A percentile compares a stretch with the other conserved stretches of the same genome.
Conservation (phyloP, 2,113 vertebrate species). For the Hypocryptadius cinnamomeus region DNA sequence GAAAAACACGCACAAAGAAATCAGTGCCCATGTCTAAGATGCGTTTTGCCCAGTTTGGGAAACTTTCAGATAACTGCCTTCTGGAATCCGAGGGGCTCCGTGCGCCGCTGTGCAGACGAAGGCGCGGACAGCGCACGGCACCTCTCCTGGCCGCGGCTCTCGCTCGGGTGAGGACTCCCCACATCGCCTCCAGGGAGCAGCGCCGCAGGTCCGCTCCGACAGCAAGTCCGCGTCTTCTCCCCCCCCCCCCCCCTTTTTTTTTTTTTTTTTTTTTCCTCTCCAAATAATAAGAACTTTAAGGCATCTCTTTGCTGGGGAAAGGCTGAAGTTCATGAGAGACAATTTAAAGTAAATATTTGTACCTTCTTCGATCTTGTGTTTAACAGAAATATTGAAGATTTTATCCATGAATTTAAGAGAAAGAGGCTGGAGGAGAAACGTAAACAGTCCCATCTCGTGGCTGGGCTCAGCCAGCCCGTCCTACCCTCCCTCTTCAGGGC, state of each 20-base stretch:
- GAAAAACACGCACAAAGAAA: not conserved
- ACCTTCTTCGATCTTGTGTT: not conserved
- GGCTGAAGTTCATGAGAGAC: not conserved
- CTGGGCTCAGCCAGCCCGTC: not conserved
- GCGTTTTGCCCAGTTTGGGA: not conserved
- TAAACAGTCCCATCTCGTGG: not conserved
- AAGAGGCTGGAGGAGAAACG: not conserved
- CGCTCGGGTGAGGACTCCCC: not conserved
- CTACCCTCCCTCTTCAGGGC: not conserved
- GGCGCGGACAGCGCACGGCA: not conserved
- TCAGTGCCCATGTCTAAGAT: not conserved
- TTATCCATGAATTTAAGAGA: not conserved
- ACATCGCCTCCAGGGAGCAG: not conserved
- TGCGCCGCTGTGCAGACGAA: not conserved
- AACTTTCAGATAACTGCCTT: not conserved
- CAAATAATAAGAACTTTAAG: not conserved
- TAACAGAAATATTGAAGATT: not conserved
- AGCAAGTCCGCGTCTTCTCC: no score
- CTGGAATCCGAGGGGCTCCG: not conserved
- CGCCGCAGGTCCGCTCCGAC: not conserved
- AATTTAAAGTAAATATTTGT: not conserved
- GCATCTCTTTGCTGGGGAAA: not conserved
- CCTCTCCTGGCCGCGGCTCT: no score
- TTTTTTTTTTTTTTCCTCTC: no score
- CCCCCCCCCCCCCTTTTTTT: rapidly evolving